Base-by-base conservation (phyloP, 2,797 vertebrate genomes). In the Hydrocynus forskahlii region DNA sequence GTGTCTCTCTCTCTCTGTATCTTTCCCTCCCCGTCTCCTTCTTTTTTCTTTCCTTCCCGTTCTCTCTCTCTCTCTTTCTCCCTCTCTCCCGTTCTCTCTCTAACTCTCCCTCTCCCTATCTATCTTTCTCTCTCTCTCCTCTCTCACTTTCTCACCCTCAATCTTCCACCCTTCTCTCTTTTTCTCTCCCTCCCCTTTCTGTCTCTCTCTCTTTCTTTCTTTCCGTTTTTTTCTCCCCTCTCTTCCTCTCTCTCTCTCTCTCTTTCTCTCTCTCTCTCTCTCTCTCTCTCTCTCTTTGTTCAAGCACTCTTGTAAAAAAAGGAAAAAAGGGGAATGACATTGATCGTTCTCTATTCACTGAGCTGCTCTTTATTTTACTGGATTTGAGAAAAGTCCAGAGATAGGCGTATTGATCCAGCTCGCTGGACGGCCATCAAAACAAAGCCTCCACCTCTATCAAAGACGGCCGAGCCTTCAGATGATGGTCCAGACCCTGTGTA, bases 361-460 rank as follows among this genome's bases (percentile, higher is more conserved):
- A 45, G 29, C 73, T 0, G 14, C 52, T 57, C 76, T 81, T 83
- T 76, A 69, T 86, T 82, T 84, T 63, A 45, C 64, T 84, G 70
- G 80, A 83, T 90, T 85, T 62, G 29, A 67, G 81, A 73, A 81
- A 80, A 84, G 85, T 87, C 81, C 75, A 75, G 38, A 85, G 84
- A 88, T 73, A 85, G 83, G 60, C 64, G 73, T 81, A 81, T 82
- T 78, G 81, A 87, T 83, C 87, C 81, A 45, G 25, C 54, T 73
- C 54, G 16, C 68, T 83, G 87, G 85, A 80, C 63, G 4, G 73
- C 60, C 84, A 80, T 88, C 83, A 88, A 84, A 88, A 86, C 71
- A 82, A 81, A 84, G 67, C 59, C 52, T 85, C 57, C 79, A 81
- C 76, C 85, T 86, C 80, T 63, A 79, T 75, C 78, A 78, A 62